These are phyloP conservation scores for Accipiter badius DNA, from an alignment of 2,797 vertebrate genomes.

Conservation along the genomic window DNA sequence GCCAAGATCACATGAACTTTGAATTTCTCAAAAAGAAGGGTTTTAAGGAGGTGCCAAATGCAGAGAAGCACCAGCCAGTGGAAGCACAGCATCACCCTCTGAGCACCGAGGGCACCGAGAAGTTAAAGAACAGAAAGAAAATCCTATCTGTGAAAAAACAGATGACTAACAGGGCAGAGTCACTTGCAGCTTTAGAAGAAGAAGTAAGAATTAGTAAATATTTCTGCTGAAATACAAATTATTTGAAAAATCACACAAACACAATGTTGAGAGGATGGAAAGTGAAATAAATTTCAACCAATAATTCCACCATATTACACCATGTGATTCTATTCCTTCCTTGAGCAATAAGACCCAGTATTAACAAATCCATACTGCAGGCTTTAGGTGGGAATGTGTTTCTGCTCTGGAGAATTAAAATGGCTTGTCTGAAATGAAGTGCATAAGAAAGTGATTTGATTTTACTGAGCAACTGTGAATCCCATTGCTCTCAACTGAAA, in stretches of 20 bases:
- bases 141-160: background rate
- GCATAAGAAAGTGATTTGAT: background rate
- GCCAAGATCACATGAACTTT: background rate
- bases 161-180: background rate
- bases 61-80: background rate
- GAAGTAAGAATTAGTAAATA: background rate
- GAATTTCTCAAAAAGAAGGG: background rate
- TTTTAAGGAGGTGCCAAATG: background rate
- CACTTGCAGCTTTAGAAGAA: background rate
- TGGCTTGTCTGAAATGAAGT: background rate
- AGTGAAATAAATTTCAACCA: background rate
- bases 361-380: background rate
- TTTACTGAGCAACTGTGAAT: background rate
- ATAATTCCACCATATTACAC: background rate
- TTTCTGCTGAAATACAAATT: background rate
- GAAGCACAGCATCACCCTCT: background rate
- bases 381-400: background rate
- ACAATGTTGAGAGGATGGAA: background rate
- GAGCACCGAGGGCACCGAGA: background rate
- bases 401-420: background rate
- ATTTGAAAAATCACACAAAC: background rate
- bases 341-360: background rate
- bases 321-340: background rate
- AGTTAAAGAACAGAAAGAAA: background rate
- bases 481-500: background rate